Conservation (phyloP, 1,140 invertebrate species). For the Drosophila grimshawi region DNA sequence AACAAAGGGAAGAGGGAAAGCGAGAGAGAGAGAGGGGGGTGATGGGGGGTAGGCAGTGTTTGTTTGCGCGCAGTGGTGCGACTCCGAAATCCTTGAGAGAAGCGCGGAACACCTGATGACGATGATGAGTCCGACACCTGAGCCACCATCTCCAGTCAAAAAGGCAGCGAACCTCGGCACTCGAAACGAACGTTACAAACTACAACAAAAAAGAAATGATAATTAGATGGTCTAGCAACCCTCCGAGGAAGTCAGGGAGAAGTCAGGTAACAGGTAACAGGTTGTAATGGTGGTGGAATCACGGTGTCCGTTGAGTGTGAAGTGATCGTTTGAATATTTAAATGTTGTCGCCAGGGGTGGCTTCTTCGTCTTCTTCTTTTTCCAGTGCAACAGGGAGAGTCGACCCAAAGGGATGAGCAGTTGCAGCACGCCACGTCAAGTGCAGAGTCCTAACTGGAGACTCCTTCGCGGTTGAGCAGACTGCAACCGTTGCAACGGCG, state of each 20-base stretch:
- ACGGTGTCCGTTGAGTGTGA: slow-evolving; percentile 62
- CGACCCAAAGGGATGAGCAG: slow-evolving; percentile 2
- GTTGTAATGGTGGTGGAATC: slow-evolving; percentile 68
- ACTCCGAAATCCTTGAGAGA: slow-evolving; percentile 63
- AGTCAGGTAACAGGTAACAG: slow-evolving; percentile 20
- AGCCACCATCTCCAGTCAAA: slow-evolving; percentile 7
- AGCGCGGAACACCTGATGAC: slow-evolving; percentile 61
- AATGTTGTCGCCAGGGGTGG: slow-evolving; percentile 64
- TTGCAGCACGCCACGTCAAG: slow-evolving; percentile 35
- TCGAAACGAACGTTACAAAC: slow-evolving; percentile 43
- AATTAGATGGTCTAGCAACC: slow-evolving; percentile 79
- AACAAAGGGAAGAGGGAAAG: neutral
- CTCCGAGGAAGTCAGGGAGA: slow-evolving; percentile 26
- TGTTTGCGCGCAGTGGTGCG: slow-evolving; percentile 69
- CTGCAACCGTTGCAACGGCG: slow-evolving; percentile 50
- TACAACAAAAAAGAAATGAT: slow-evolving; percentile 57
- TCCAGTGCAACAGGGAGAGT: slow-evolving; percentile 26
- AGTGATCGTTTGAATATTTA: slow-evolving; percentile 80
- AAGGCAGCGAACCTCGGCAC: slow-evolving; percentile 29
- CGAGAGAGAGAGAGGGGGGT: neutral
- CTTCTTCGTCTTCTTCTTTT: neutral
- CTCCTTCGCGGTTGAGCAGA: slow-evolving; percentile 54
- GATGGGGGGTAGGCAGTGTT: slow-evolving; percentile 17
- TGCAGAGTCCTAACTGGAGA: slow-evolving; percentile 31
- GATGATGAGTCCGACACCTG: slow-evolving; percentile 61